Evolutionary conservation across 1,140 invertebrate genomes (phyloP), one percentile per base, ranked within the genome.

Genomic region (Sminthurides bifidus): DNA sequence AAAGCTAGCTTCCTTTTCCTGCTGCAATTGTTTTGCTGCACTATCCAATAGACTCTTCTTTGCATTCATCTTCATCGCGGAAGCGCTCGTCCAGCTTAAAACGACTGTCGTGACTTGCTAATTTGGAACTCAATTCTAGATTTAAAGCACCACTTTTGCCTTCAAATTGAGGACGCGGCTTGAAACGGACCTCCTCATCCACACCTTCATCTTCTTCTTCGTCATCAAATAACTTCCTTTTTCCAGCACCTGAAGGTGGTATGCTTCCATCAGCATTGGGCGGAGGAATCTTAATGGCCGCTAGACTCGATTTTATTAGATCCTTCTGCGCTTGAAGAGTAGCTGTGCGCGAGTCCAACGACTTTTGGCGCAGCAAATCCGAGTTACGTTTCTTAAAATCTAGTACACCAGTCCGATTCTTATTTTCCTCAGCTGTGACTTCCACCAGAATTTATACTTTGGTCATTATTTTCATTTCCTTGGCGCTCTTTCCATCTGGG

Each of bases 71-170:
- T 24, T 45, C 50, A 14, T 51, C 54, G 10, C 30, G 27, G 24
- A 58, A 58, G 46, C 56, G 4, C 12, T 58, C 49, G 30, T 58
- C 56, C 45, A 58, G 35, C 21, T 38, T 26, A 30, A 58, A 58
- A 4, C 46, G 46, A 12, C 8, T 31, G 19, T 49, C 46, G 23
- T 49, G 23, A 3, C 29, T 12, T 5, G 46, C 46, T 33, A 49
- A 49, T 35, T 49, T 49, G 3, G 46, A 49, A 33, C 46, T 49
- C 3, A 49, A 19, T 49, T 49, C 46, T 10, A 49, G 24, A 35
- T 31, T 35, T 23, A 33, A 33, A 12, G 31, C 10, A 31, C 46
- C 46, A 17, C 26, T 33, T 19, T 29, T 17, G 19, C 46, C 46
- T 49, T 49, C 46, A 33, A 49, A 49, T 49, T 49, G 46, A 10